Evolutionary conservation across 2,113 vertebrate species (phyloP).

Genomic region (Malaclemys terrapin): DNA sequence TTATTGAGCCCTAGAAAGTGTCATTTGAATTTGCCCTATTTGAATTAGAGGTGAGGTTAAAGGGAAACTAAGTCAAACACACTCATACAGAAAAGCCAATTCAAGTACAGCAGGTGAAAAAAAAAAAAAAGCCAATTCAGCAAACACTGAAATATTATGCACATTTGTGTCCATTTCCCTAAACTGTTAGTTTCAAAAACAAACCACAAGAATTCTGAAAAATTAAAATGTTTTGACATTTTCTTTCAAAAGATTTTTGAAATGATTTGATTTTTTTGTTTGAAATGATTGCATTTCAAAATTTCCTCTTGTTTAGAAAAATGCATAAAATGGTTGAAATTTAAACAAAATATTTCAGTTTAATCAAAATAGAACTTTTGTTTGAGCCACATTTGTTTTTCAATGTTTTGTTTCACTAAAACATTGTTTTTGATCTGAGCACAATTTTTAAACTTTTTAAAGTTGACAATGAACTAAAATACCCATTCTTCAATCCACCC

Average conservation of each 20-base stretch:
- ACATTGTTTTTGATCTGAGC: neutral
- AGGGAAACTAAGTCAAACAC: neutral
- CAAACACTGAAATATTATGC: neutral
- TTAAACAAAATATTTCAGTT: neutral
- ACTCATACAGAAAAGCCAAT: neutral
- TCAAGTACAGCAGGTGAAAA: neutral
- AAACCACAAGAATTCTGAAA: neutral
- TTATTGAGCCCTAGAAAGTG: neutral
- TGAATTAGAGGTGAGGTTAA: neutral
- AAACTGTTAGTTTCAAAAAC: neutral
- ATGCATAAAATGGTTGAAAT: neutral
- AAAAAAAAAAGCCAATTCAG: neutral
- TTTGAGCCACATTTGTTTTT: neutral
- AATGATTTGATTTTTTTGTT: neutral
- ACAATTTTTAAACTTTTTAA: neutral
- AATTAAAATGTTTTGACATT: neutral
- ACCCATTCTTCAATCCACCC: neutral
- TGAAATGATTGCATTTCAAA: neutral
- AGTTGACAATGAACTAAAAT: neutral
- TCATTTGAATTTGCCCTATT: neutral
- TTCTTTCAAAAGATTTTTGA: too few relatives aligned
- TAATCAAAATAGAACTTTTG: neutral
- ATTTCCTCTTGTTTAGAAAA: neutral
- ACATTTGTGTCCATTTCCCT: neutral
- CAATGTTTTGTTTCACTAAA: neutral